Percentiles rank a stretch among this genome's conserved stretches.
These are phyloP conservation scores for Phalacrocorax pelagicus DNA, from an alignment of 2,113 vertebrate genomes.

Conservation along the genomic window DNA sequence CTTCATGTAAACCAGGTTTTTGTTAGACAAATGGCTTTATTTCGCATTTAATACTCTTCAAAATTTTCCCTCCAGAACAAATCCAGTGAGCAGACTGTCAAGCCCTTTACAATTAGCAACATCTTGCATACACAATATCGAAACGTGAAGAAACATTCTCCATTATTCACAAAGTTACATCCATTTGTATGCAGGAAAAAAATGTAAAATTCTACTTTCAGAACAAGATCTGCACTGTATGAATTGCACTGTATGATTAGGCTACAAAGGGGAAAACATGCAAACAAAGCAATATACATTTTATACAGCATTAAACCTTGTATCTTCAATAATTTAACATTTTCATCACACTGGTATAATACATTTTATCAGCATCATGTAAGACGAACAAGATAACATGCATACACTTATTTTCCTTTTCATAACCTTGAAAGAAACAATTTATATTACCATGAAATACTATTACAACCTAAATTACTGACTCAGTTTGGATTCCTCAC, in stretches of 20 bases:
- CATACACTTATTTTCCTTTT: neutral
- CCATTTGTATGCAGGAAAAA: neutral
- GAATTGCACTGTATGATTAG: neutral
- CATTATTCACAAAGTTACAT: neutral
- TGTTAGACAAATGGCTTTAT: conserved; percentile 3
- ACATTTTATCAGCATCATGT: neutral
- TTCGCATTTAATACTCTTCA: neutral
- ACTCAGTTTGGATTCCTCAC: neutral
- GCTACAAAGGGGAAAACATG: neutral
- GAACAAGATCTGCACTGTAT: neutral
- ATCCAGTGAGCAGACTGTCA: conserved; percentile 42
- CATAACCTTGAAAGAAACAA: neutral
- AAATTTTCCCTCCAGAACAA: conserved; percentile 22
- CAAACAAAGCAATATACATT: neutral
- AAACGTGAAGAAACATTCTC: neutral
- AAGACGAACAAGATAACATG: neutral
- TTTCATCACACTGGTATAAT: neutral
- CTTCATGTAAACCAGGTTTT: neutral
- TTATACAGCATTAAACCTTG: neutral
- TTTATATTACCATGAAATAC: neutral
- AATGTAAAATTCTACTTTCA: neutral
- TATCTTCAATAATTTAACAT: neutral
- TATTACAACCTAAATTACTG: neutral
- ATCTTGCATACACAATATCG: conserved; percentile 7
- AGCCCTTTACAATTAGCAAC: conserved; percentile 47